phyloP scores from a whole-genome alignment of 2,113 vertebrate genomes.

The Oenanthe melanoleuca region DNA sequence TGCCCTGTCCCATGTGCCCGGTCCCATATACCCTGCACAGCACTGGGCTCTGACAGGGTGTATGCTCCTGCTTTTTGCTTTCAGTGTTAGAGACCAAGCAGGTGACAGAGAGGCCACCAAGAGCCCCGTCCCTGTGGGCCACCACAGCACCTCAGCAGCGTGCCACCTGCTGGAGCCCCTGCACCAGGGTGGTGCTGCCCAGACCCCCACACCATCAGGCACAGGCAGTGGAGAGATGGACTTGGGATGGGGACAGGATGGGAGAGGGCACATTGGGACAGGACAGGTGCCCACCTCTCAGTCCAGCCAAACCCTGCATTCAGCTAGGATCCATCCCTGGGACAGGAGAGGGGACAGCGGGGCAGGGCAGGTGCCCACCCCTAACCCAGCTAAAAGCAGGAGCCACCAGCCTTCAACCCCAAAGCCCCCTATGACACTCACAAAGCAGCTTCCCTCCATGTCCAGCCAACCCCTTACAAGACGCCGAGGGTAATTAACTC shows the following conservation, averaged over 20 bases:
- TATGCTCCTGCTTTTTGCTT: not conserved
- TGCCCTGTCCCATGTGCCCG: rapidly evolving
- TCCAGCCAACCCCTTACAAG: not conserved
- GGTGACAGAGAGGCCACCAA: constrained; percentile 65
- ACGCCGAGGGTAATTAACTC: constrained; percentile 11
- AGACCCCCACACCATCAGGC: no score
- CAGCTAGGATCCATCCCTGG: not conserved
- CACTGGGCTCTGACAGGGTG: rapidly evolving
- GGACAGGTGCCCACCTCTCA: not conserved
- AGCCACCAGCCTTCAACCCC: not conserved
- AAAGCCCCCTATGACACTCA: not conserved
- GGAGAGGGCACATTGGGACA: not conserved
- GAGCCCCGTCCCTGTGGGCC: rapidly evolving
- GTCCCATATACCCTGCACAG: not conserved
- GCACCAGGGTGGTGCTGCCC: not conserved
- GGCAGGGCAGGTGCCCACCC: not conserved
- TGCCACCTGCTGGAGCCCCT: constrained; percentile 10
- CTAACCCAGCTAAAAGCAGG: not conserved
- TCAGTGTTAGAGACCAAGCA: constrained; percentile 57
- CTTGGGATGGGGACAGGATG: not conserved
- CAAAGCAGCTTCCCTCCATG: not conserved
- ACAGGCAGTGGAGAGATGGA: not conserved
- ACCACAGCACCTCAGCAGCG: not conserved
- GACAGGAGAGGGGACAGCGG: not conserved
- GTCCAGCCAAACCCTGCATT: not conserved